A percentile compares a stretch with the other conserved stretches of the same genome.
Conservation (phyloP, 2,888 invertebrate species). For the Pristionchus entomophagus region DNA sequence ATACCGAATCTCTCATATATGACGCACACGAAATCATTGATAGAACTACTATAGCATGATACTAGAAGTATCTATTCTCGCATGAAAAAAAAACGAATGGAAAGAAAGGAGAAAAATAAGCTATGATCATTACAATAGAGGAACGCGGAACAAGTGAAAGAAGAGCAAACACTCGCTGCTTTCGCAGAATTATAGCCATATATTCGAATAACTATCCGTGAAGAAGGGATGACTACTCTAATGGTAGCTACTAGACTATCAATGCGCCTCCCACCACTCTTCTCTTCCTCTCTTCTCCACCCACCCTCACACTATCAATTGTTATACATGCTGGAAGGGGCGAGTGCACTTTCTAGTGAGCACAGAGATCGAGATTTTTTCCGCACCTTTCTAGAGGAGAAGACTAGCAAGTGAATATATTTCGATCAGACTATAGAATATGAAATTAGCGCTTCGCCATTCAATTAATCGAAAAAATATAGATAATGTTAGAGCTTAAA, state of each 20-base stretch:
- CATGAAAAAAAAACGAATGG: neutral
- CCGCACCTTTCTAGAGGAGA: too few relatives aligned
- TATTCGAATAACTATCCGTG: too few relatives aligned
- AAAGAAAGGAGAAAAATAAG: neutral
- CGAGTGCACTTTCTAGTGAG: neutral
- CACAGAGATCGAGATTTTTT: neutral
- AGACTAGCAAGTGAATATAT: too few relatives aligned
- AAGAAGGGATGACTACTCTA: too few relatives aligned
- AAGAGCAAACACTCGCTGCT: too few relatives aligned
- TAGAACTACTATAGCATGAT: neutral
- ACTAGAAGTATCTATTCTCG: neutral
- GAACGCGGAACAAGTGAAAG: too few relatives aligned
- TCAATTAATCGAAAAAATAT: too few relatives aligned
- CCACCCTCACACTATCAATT: neutral
- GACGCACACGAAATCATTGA: neutral
- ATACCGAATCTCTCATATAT: neutral
- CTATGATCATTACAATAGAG: neutral
- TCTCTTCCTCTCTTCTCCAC: neutral
- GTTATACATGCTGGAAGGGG: neutral
- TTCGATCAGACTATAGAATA: too few relatives aligned
- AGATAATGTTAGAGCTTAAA: too few relatives aligned
- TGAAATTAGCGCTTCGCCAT: too few relatives aligned
- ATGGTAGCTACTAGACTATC: too few relatives aligned
- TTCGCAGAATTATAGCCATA: too few relatives aligned
- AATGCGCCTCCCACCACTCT: neutral